Evolutionary conservation across 1,140 invertebrate species (phyloP).

Genomic region (Brachionus paranguensis): DNA sequence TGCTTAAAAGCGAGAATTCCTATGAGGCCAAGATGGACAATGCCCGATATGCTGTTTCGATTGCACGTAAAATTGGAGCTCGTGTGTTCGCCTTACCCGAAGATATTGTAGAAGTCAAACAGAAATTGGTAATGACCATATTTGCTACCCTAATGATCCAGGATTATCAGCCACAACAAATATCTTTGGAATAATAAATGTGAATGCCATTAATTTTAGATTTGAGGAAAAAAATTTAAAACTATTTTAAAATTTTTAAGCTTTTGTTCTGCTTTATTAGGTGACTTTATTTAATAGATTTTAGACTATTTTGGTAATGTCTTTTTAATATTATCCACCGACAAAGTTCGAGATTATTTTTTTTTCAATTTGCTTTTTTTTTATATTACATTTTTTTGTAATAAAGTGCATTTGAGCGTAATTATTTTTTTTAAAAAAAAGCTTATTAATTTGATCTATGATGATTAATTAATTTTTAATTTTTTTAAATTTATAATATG

Average conservation of each 20-base stretch:
- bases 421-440: neutral
- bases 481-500: too few relatives aligned
- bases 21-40: slow-evolving; percentile 82
- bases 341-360: neutral
- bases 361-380: neutral
- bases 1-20: slow-evolving; percentile 70
- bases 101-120: slow-evolving; percentile 94
- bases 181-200: slow-evolving; percentile 15
- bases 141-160: slow-evolving; percentile 88
- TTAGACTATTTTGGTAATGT: neutral
- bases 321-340: neutral
- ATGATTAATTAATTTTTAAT: too few relatives aligned
- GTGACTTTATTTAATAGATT: neutral
- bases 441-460: too few relatives aligned
- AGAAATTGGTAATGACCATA: slow-evolving; percentile 98
- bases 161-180: slow-evolving; percentile 34
- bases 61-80: slow-evolving; percentile 91
- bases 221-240: neutral
- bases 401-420: neutral
- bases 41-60: slow-evolving; percentile 96
- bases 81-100: slow-evolving; percentile 96
- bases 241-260: neutral
- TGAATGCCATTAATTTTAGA: neutral
- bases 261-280: neutral
- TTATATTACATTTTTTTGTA: neutral